A percentile compares a stretch with the other conserved stretches of the same genome.
These are phyloP conservation scores for Chironomus tepperi DNA, from an alignment of 1,140 invertebrate genomes.

Conservation along the genomic window DNA sequence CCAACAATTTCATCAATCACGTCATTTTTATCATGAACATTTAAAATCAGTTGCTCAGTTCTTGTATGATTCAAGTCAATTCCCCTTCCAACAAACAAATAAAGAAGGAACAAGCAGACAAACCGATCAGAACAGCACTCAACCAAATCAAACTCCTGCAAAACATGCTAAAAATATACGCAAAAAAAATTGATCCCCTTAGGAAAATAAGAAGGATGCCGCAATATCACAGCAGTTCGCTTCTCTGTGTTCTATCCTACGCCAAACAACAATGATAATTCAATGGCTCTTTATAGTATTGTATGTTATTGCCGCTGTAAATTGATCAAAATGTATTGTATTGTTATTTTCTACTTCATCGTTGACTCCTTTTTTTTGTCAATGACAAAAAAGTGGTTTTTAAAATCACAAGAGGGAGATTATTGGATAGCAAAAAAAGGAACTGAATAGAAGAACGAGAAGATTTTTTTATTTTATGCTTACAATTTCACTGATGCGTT, in stretches of 20 bases:
- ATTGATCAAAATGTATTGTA: slow-evolving; percentile 21
- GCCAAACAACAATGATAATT: slow-evolving; percentile 1
- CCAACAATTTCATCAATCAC: no score
- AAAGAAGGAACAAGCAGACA: no score
- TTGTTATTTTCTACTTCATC: slow-evolving; percentile 17
- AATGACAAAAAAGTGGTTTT: background rate
- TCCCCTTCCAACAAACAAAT: no score
- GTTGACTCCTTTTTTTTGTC: slow-evolving; percentile 17
- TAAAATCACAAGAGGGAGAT: slow-evolving; percentile 1
- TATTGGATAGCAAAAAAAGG: background rate
- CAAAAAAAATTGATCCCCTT: background rate
- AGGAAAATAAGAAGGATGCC: background rate
- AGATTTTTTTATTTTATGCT: slow-evolving; percentile 7
- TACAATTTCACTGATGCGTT: slow-evolving; percentile 18
- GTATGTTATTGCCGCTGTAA: background rate
- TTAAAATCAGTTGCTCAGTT: no score
- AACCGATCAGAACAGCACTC: no score
- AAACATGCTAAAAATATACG: background rate
- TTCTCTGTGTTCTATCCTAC: background rate
- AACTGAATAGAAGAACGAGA: no score
- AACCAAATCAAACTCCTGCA: background rate
- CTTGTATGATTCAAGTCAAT: no score
- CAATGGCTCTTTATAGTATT: slow-evolving; percentile 13
- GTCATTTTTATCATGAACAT: no score
- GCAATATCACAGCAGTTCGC: background rate